Conservation (phyloP, 1,140 invertebrate species). For the Cecropterus lyciades region DNA sequence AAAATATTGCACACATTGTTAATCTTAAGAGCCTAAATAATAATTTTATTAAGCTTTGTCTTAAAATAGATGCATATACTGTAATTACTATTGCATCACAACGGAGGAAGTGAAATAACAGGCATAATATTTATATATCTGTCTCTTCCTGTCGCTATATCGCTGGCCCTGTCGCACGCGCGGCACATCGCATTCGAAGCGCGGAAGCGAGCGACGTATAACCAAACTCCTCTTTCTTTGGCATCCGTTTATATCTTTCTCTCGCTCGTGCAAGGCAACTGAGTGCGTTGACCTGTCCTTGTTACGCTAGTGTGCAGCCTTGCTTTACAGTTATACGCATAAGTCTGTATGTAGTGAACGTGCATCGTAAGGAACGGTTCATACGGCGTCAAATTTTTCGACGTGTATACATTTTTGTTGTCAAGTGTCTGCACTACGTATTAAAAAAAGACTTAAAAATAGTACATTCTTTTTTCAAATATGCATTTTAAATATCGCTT, state of each 20-base stretch:
- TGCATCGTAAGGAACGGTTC: constrained; percentile 73
- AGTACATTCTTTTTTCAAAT: no score
- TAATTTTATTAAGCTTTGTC: constrained; percentile 65
- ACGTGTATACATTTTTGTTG: constrained; percentile 8
- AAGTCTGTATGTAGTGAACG: constrained; percentile 63
- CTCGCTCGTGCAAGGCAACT: constrained; percentile 78
- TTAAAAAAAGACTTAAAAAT: no score
- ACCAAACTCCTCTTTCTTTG: constrained; percentile 51
- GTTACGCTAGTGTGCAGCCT: constrained; percentile 79
- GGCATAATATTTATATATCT: constrained; percentile 81
- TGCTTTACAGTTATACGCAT: constrained; percentile 79
- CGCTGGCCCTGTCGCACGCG: constrained; percentile 66
- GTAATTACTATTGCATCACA: constrained; percentile 81
- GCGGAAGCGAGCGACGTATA: constrained; percentile 54
- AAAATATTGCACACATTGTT: constrained; percentile 9
- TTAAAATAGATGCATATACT: constrained; percentile 77
- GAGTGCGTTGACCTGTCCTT: constrained; percentile 83
- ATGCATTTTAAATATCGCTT: no score
- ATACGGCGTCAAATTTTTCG: constrained; percentile 55
- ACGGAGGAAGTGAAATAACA: constrained; percentile 82
- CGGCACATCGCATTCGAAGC: constrained; percentile 50
- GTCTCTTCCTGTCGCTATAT: constrained; percentile 63
- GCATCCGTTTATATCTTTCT: constrained; percentile 49
- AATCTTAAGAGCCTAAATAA: constrained; percentile 50
- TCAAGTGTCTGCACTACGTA: neutral